Percentiles rank a stretch among this genome's conserved stretches.
Evolutionary conservation across 2,888 invertebrate genomes (phyloP).

Genomic region (Pteria penguin): DNA sequence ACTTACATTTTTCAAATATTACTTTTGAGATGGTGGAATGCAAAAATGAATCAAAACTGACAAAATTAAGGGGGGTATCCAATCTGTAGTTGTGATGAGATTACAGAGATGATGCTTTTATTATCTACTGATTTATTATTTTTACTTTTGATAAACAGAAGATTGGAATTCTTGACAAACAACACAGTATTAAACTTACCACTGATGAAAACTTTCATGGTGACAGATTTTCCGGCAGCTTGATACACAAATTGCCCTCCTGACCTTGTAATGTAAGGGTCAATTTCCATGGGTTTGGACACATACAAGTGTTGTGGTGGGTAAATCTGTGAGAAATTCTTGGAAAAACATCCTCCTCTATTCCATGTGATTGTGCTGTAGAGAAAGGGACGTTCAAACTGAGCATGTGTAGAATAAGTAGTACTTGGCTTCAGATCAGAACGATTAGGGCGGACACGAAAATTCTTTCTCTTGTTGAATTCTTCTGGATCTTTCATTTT

Average conservation of each 20-base stretch:
- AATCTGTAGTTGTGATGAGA: too few relatives aligned
- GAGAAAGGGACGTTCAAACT: conserved; percentile 75
- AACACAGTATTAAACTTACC: too few relatives aligned
- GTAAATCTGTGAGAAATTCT: conserved; percentile 66
- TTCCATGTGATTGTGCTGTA: conserved; percentile 68
- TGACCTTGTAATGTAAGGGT: conserved; percentile 45
- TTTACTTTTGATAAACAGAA: too few relatives aligned
- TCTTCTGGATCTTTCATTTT: conserved; percentile 59
- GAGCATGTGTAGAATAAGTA: conserved; percentile 60
- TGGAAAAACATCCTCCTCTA: conserved; percentile 60
- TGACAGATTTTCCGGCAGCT: conserved; percentile 61
- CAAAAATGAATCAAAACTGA: too few relatives aligned
- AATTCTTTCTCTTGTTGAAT: conserved; percentile 50
- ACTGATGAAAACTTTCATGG: conserved; percentile 67
- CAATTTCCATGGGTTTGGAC: conserved; percentile 53
- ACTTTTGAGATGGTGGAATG: too few relatives aligned
- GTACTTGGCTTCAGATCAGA: conserved; percentile 22
- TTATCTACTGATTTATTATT: too few relatives aligned
- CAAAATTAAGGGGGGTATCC: too few relatives aligned
- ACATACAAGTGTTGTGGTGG: conserved; percentile 67
- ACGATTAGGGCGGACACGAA: conserved; percentile 35
- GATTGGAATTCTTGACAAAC: too few relatives aligned
- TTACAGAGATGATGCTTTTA: too few relatives aligned
- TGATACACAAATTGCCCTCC: conserved; percentile 65
- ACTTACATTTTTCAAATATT: too few relatives aligned